Evolutionary conservation across 92 coral and sea anemone genomes (phyloP).

Genomic region (Porites lobata): DNA sequence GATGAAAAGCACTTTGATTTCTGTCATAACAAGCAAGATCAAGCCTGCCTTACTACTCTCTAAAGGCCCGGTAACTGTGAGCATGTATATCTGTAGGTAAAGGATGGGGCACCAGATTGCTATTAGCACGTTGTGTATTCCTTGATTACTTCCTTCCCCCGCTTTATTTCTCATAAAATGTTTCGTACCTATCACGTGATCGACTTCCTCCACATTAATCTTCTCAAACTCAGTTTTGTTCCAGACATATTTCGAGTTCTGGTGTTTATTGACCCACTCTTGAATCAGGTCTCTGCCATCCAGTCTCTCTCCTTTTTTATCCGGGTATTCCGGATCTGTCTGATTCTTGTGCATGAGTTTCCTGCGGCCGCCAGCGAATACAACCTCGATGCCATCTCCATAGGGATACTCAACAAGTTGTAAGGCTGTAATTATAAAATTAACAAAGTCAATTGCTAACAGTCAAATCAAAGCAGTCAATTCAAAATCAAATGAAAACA

Average conservation of each 20-base stretch:
- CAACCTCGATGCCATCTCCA: constrained; percentile 91
- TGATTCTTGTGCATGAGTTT: constrained; percentile 56
- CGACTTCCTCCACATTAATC: constrained; percentile 75
- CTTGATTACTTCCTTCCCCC: too few species aligned
- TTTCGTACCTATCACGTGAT: constrained; percentile 81
- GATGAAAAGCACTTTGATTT: too few species aligned
- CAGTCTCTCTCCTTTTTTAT: constrained; percentile 48
- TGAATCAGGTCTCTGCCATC: constrained; percentile 81
- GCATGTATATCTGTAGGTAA: too few species aligned
- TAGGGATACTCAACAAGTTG: constrained; percentile 82
- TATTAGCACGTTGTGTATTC: too few species aligned
- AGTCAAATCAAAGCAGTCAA: too few species aligned
- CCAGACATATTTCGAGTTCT: constrained; percentile 80
- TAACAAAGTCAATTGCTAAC: too few species aligned
- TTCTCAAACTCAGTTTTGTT: constrained; percentile 81
- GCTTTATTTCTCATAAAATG: too few species aligned
- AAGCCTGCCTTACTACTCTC: too few species aligned
- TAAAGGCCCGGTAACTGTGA: too few species aligned
- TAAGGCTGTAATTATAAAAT: constrained; percentile 43
- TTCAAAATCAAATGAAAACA: too few species aligned
- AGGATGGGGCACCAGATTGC: too few species aligned
- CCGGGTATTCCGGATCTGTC: constrained; percentile 76
- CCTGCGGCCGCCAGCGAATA: constrained; percentile 86
- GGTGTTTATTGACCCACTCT: constrained; percentile 66
- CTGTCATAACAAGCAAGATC: too few species aligned